Percentiles rank a stretch among this genome's conserved stretches.
These are phyloP conservation scores for Grallaria varia DNA, from an alignment of 2,113 vertebrate species.

Conservation along the genomic window DNA sequence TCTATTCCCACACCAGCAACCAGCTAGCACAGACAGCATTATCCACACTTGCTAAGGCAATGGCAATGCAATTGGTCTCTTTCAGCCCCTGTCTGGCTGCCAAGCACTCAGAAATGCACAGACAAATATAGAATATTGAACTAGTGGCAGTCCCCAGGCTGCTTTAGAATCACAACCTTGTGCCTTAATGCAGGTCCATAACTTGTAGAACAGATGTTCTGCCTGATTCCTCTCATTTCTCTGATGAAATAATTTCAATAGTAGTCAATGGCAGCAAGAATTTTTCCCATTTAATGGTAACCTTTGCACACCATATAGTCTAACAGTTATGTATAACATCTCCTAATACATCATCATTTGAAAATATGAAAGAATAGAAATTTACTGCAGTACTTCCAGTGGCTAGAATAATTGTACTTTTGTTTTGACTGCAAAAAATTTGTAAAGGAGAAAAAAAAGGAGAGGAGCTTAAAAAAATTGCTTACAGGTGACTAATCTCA, in stretches of 20 bases:
- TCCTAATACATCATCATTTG: not conserved
- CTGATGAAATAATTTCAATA: not conserved
- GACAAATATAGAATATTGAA: not conserved
- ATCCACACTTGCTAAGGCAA: not conserved
- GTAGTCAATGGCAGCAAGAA: not conserved
- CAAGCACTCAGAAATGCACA: fast-evolving
- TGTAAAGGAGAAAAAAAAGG: not conserved
- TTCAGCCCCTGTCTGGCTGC: not conserved
- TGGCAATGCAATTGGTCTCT: not conserved
- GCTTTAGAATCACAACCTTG: not conserved
- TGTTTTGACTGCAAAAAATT: not conserved
- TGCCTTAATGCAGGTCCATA: not conserved
- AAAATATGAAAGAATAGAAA: not conserved
- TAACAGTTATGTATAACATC: not conserved
- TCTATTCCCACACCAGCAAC: not conserved
- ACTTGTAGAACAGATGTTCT: not conserved
- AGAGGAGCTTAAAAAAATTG: fast-evolving
- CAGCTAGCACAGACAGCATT: not conserved
- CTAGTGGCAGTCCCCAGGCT: not conserved
- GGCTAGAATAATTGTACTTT: not conserved
- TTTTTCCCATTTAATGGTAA: not conserved
- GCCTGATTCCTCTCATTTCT: not conserved
- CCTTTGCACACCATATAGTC: not conserved
- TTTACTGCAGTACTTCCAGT: not conserved
- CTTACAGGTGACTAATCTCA: not conserved